Base-by-base conservation (phyloP, 92 coral and sea anemone genomes). In the Anthopleura xanthogrammica region DNA sequence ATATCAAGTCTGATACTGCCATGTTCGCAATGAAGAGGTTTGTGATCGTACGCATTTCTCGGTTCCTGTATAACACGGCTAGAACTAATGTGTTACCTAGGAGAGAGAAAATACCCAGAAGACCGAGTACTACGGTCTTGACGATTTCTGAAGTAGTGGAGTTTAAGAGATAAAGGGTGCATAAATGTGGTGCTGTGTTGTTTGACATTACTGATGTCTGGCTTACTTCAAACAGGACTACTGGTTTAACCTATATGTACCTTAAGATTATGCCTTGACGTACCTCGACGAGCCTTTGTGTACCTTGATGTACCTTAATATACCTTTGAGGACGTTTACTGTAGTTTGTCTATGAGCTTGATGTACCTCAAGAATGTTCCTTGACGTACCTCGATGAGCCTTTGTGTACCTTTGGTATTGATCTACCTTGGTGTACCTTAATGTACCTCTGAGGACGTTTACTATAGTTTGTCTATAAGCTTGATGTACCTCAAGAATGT, bases 21-120 rank as follows among this genome's bases (percentile, higher is more conserved):
- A 90, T 90, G 80, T 90, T 90, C 23, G 88, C 82, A 52, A 90
- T 90, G 70, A 90, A 90, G 20, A 87, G 79, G 22, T 90, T 90
- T 2, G 88, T 82, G 8, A 80, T 54, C 4, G 93, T 90, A 19
- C 88, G 82, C 93, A 90, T 87, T 19, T 87, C 86, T 60, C 87
- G 75, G 86, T 87, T 84, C 71, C 64, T 87, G 62, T 65, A 83
- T 41, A 90, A 72, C 10, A 90, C 84, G 1, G 81, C 85, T 36
- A 83, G 77, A 12, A 90, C 90, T 19, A 90, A 86, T 24, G 81
- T 11, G 56, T 90, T 90, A 41, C 90, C 83, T 16, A 75, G 60
- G 20, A 86, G 85, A 7, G 85, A 68, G 13, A 85, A 40, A n/a
- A 79, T 8, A 8, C 83, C 83, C 40, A 78, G 43, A 8, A 85